Base-by-base conservation (phyloP, 2,888 invertebrate genomes). In the Melangyna quadrimaculata region DNA sequence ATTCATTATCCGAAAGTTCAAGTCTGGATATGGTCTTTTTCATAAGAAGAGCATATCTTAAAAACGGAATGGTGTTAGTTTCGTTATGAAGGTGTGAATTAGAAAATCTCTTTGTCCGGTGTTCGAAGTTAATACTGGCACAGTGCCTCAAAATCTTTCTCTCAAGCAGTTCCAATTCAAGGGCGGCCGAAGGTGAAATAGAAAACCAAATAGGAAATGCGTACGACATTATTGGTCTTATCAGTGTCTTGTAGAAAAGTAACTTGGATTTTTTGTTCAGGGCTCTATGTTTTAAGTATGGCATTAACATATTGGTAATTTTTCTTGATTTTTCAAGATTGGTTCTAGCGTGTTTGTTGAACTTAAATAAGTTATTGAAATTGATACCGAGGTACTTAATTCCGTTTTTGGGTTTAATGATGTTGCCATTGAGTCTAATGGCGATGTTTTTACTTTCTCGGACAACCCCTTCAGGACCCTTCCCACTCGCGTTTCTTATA, bases 351-450 rank as follows among this genome's bases (percentile, higher is more conserved):
- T 84, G 74, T 10, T 12, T 19, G 3, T 84, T 79, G 17, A 84
- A 84, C 53, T 83, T 83, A 3, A 83, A 22, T 0, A 83, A n/a
- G 0, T 72, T 77, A 10, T 63, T 77, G 10, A 74, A 73, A 8
- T 43, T 59, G 7, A 71, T 40, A 9, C 77, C 79, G 0, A 75
- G 65, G 24, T 84, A 74, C 40, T 55, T 78, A 2, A 78, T 4
- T 3, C 19, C 37, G 4, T 71, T 51, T 40, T 57, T 67, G 17
- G n/a, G n/a, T 0, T 17, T 0, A 6, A 77, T 37, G 0, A 29
- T 40, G 7, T 35, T 67, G 22, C 24, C 8, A 1, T 29, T 59
- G 7, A 53, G 35, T 1, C 24, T 24, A 0, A 80, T 12, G 3
- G 17, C 12, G 0, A 70, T 14, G 0, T 40, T 45, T 84, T 69